These are phyloP conservation scores for Leptopilina clavipes DNA, from an alignment of 1,140 invertebrate species.

Conservation along the genomic window DNA sequence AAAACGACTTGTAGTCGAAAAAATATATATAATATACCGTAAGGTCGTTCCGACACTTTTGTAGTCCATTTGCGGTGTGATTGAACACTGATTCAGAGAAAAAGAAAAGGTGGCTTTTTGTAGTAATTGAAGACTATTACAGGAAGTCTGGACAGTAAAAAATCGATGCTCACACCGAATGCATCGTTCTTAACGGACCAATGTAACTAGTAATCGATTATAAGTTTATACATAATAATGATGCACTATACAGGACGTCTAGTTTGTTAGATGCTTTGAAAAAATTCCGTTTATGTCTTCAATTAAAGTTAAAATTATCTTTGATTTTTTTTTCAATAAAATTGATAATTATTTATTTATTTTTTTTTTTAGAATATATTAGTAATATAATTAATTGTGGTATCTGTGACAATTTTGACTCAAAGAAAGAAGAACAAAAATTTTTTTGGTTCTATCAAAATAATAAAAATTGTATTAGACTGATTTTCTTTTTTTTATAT, in stretches of 20 bases:
- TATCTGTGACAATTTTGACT: too few relatives aligned
- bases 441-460: too few relatives aligned
- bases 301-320: too few relatives aligned
- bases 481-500: too few relatives aligned
- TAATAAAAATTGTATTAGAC: too few relatives aligned
- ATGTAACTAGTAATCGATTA: constrained; percentile 66
- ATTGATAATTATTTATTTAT: too few relatives aligned
- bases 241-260: constrained; percentile 26
- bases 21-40: constrained; percentile 12
- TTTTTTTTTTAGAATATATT: too few relatives aligned
- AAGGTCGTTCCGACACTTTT: neutral
- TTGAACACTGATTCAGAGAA: neutral
- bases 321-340: too few relatives aligned
- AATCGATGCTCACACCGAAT: constrained; percentile 49
- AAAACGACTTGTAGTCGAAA: constrained; percentile 1
- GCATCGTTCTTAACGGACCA: constrained; percentile 69
- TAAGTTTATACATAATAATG: constrained; percentile 53
- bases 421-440: too few relatives aligned
- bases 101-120: constrained; percentile 24
- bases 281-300: neutral
- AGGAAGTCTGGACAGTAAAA: constrained; percentile 42
- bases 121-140: constrained; percentile 35
- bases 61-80: constrained; percentile 26
- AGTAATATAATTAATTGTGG: too few relatives aligned
- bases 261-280: constrained; percentile 7